Percentiles rank a stretch among this genome's conserved stretches.
Conservation (phyloP, 2,888 invertebrate species). For the Nebria brevicollis region DNA sequence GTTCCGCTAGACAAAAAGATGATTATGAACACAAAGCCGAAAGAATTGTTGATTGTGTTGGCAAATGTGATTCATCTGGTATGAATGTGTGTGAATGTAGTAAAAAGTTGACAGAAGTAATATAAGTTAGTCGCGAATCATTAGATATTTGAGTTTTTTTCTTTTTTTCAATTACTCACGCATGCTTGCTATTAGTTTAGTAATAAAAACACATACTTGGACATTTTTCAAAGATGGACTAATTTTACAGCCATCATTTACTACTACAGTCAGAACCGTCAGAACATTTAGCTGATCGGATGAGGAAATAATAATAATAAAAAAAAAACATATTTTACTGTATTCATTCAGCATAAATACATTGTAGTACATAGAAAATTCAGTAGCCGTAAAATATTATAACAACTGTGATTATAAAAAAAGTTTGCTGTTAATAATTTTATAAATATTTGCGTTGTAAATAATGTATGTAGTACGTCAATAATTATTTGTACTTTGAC, state of each 20-base stretch:
- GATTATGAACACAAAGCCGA: neutral
- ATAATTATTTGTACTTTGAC: neutral
- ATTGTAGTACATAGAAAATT: neutral
- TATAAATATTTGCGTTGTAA: neutral
- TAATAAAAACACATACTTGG: neutral
- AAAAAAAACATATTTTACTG: conserved; percentile 22
- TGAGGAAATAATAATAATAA: conserved; percentile 4
- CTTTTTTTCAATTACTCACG: neutral
- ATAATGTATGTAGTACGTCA: neutral
- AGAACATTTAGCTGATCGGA: neutral
- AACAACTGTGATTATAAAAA: conserved; percentile 10
- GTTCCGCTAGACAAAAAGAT: neutral
- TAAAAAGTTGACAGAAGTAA: neutral
- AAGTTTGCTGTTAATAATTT: conserved; percentile 3
- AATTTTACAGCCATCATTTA: too few species aligned
- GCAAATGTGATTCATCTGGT: neutral
- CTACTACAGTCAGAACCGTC: neutral
- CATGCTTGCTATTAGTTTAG: neutral
- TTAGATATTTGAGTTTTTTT: neutral
- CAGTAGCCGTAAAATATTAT: neutral
- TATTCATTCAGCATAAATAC: conserved; percentile 37
- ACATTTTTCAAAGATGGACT: neutral
- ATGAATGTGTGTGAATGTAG: conserved; percentile 11
- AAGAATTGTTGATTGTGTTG: neutral
- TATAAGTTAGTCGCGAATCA: neutral